Evolutionary conservation across 1,140 invertebrate species (phyloP), one percentile per base, ranked within the genome.

Genomic region (Drosophila nigromelanica): DNA sequence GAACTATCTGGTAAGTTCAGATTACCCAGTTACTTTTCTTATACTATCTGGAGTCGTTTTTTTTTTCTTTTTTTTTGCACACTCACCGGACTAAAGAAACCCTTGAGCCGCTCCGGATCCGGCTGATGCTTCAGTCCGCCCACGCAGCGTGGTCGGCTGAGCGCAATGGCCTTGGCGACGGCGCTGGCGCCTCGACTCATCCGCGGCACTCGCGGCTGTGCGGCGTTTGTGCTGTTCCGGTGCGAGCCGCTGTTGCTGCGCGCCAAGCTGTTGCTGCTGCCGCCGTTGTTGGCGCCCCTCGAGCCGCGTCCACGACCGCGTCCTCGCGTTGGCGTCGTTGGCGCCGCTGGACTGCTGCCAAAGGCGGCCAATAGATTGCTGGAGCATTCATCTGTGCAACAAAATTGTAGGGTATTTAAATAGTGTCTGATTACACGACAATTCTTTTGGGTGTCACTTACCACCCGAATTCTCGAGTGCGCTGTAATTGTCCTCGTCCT

Each of bases 41-140:
- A 4, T 27, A 27, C 24, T 27, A 18, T 18, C 18, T 18, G 18
- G 18, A 18, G 18, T 18, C 1, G 18, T 18, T 18, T 18, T 6
- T 1, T 24, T 24, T 24, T 1, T 18, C 1, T 1, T 18, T 18
- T 18, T 6, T 1, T 24, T 24, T 24, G 33, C 33, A 27, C 15
- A 90, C 90, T 87, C 69, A 91, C 90, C 79, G 90, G 90, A 76
- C 87, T 91, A n/a, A 89, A 91, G 5, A 91, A 52, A 30, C 87
- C 90, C 51, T 91, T 91, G 5, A 91, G 72, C 8, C 90, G 71
- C 35, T 91, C 81, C 14, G 90, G 90, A 72, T 91, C 90, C 10
- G 90, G 90, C 10, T 80, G 89, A 55, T 91, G 90, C 61, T 91
- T 91, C 0, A 91, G 64, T 8, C 87, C 90, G 21, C 90, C 90